Evolutionary conservation across 1,140 invertebrate species (phyloP).

Genomic region (Anoplophora glabripennis): DNA sequence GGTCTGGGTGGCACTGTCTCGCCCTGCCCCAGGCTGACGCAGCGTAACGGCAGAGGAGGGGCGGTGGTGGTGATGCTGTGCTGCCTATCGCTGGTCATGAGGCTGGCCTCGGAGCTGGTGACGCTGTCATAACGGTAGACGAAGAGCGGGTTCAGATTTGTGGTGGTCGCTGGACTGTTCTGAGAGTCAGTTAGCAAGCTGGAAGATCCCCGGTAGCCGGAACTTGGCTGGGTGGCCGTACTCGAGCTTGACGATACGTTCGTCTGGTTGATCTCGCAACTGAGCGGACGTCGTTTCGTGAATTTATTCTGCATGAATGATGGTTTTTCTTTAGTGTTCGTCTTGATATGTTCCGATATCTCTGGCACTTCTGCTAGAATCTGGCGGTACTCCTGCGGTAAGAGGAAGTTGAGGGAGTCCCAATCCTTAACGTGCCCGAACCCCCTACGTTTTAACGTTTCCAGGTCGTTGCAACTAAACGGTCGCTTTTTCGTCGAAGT

Average conservation of each 20-base stretch:
- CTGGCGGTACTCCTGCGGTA: constrained; percentile 76
- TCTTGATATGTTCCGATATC: constrained; percentile 61
- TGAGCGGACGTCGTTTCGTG: constrained; percentile 55
- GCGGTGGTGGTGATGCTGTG: constrained; percentile 49
- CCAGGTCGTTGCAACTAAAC: constrained; percentile 81
- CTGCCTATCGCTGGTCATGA: constrained; percentile 54
- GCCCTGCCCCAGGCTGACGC: constrained; percentile 59
- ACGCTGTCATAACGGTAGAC: constrained; percentile 79
- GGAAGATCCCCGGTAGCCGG: constrained; percentile 80
- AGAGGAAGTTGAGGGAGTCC: constrained; percentile 83
- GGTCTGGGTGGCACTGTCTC: constrained; percentile 65
- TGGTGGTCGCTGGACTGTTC: constrained; percentile 55
- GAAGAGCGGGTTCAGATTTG: constrained; percentile 67
- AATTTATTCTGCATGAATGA: constrained; percentile 64
- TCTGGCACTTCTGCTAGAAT: constrained; percentile 75
- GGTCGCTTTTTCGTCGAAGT: constrained; percentile 51
- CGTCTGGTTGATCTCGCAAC: constrained; percentile 63
- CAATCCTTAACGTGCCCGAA: constrained; percentile 84
- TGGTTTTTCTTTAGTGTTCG: constrained; percentile 54
- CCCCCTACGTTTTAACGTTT: constrained; percentile 73
- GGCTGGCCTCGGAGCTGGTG: constrained; percentile 64
- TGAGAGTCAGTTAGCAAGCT: constrained; percentile 77
- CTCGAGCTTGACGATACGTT: constrained; percentile 70
- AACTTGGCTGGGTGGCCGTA: constrained; percentile 75
- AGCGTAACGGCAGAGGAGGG: constrained; percentile 61